Evolutionary conservation across 2,888 invertebrate genomes (phyloP).

Genomic region (Clepsis dumicolana): DNA sequence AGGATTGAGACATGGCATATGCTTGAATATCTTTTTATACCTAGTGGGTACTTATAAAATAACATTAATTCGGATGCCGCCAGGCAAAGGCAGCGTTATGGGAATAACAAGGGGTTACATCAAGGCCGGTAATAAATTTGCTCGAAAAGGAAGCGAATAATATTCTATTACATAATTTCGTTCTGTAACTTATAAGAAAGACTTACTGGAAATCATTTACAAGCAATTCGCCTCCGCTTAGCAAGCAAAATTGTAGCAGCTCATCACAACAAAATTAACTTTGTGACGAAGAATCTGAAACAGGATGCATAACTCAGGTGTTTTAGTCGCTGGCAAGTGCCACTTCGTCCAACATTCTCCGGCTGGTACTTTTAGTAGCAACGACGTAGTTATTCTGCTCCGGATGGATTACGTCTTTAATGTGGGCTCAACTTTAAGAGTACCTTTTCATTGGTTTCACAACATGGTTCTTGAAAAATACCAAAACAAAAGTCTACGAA

Average conservation of each 20-base stretch:
- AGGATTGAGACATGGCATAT: too few species aligned
- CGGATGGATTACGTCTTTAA: too few species aligned
- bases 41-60: background rate
- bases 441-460: too few species aligned
- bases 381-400: too few species aligned
- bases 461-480: too few species aligned
- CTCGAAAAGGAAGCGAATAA: constrained; percentile 17
- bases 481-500: too few species aligned
- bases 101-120: constrained; percentile 21
- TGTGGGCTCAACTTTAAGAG: too few species aligned
- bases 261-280: background rate
- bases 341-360: background rate
- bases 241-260: background rate
- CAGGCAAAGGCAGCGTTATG: constrained; percentile 1
- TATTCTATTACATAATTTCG: constrained; percentile 2
- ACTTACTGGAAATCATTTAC: constrained; percentile 1
- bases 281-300: background rate
- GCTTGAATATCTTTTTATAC: too few species aligned
- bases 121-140: constrained; percentile 18
- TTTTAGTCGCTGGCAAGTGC: background rate
- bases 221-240: too few species aligned
- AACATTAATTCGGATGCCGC: constrained; percentile 3
- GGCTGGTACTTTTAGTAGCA: background rate
- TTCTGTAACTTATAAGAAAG: background rate
- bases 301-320: background rate